phyloP scores from a whole-genome alignment of 2,113 vertebrate species.

The Enhydra lutris region DNA sequence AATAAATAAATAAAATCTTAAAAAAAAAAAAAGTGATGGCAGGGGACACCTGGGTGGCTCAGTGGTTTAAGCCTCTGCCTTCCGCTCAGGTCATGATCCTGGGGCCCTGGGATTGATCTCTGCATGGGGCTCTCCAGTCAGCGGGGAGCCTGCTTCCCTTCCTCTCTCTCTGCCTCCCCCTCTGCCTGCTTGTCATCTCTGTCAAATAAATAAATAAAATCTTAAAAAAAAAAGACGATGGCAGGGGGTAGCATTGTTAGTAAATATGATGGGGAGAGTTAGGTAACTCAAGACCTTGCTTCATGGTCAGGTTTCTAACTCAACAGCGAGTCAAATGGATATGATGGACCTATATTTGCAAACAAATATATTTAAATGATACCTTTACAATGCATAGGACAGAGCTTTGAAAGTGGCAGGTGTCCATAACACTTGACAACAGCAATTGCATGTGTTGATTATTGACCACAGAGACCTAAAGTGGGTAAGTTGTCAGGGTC shows the following conservation, averaged over 20 bases:
- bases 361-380: neutral
- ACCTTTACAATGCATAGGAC: neutral
- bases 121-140: no score
- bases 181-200: no score
- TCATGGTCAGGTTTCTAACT: neutral
- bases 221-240: neutral
- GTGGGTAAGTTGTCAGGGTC: neutral
- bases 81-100: no score
- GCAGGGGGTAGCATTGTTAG: neutral
- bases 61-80: no score
- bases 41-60: no score
- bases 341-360: neutral
- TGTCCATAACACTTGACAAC: neutral
- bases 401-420: neutral
- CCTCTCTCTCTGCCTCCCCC: no score
- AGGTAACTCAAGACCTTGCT: neutral
- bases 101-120: no score
- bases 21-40: no score
- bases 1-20: no score
- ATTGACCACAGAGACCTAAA: neutral
- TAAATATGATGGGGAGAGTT: neutral
- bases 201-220: no score
- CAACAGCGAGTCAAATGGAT: neutral
- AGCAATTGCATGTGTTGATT: neutral
- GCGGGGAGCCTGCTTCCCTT: no score